Conservation (phyloP, 1,140 invertebrate species). For the Schlechtendalia chinensis region DNA sequence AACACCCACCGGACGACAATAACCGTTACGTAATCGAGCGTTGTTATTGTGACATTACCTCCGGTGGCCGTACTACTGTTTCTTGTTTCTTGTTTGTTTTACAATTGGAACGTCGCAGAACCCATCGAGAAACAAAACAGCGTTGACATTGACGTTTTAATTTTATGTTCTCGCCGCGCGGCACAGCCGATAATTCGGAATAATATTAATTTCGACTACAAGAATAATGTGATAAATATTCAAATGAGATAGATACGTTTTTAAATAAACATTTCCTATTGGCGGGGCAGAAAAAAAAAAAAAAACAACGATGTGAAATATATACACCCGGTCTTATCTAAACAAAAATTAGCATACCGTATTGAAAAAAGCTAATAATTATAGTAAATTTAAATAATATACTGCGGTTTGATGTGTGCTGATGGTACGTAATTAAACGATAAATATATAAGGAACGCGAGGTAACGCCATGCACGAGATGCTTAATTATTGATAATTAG, state of each 20-base stretch:
- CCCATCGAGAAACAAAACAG: background rate
- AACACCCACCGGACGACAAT: too few relatives aligned
- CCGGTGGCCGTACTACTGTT: background rate
- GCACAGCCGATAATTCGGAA: background rate
- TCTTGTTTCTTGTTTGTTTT: background rate
- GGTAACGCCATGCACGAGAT: background rate
- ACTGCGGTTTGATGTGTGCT: background rate
- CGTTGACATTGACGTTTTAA: background rate
- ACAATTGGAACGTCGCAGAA: too few relatives aligned
- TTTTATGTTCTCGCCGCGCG: background rate
- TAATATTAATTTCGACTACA: background rate
- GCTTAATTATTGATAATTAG: conserved; percentile 8
- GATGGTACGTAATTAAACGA: background rate
- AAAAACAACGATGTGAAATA: background rate
- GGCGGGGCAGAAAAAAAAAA: background rate
- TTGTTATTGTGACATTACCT: background rate
- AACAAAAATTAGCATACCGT: conserved; percentile 7
- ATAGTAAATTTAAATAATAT: conserved; percentile 19
- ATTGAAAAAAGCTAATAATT: conserved; percentile 2
- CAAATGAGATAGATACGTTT: conserved; percentile 20
- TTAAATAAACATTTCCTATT: conserved; percentile 14
- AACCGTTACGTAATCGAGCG: background rate
- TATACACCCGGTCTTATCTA: background rate
- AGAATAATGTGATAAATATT: conserved; percentile 10
- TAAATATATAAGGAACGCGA: background rate